Evolutionary conservation across 2,113 vertebrate genomes (phyloP).

Genomic region (Nipponia nippon): DNA sequence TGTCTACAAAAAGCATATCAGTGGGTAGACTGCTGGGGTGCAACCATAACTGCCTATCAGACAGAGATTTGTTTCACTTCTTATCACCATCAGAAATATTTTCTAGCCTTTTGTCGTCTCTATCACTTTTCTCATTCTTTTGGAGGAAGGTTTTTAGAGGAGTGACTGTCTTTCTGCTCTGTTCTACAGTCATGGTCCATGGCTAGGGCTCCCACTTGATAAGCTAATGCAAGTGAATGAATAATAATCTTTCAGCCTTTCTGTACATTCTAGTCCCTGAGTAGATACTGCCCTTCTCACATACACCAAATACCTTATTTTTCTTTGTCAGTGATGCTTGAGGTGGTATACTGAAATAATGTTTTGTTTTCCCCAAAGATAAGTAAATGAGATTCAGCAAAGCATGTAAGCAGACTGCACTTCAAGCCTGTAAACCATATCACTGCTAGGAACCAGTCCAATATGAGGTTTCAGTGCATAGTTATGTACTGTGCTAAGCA

Average conservation of each 20-base stretch:
- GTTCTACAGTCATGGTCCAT: neutral
- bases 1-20: neutral
- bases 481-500: neutral
- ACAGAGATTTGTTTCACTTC: neutral
- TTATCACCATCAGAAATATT: neutral
- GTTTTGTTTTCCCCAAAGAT: neutral
- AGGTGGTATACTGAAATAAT: neutral
- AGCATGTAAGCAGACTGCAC: neutral
- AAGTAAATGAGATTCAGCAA: neutral
- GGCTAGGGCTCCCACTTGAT: neutral
- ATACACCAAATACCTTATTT: neutral
- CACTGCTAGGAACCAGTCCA: neutral
- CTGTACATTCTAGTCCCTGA: neutral
- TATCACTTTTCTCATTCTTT: neutral
- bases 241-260: neutral
- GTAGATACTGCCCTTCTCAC: neutral
- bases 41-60: neutral
- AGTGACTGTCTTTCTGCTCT: neutral
- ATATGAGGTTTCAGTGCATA: neutral
- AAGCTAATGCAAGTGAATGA: neutral
- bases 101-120: neutral
- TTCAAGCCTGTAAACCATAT: neutral
- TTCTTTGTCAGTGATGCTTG: neutral
- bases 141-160: neutral
- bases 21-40: neutral